Evolutionary conservation across 2,888 invertebrate species (phyloP).

Genomic region (Ptilodon capucinus): DNA sequence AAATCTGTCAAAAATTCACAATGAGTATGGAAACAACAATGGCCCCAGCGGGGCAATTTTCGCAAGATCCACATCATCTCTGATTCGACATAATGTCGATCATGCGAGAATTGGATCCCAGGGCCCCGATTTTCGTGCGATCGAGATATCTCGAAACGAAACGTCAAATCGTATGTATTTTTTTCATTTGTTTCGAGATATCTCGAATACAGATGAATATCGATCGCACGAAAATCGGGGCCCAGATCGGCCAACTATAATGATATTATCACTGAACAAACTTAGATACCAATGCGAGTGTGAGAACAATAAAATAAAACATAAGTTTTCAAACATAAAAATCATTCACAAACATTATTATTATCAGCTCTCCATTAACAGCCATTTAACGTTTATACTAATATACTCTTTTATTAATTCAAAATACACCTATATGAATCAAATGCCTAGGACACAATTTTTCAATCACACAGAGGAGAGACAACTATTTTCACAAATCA

Average conservation of each 20-base stretch:
- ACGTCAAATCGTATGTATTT: too few species aligned
- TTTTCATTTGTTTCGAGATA: too few species aligned
- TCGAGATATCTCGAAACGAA: too few species aligned
- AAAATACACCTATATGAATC: conserved; percentile 14
- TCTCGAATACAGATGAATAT: too few species aligned
- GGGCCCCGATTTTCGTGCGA: too few species aligned
- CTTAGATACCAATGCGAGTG: background rate
- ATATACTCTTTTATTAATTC: conserved; percentile 16
- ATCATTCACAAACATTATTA: background rate
- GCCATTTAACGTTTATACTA: background rate
- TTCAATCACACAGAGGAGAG: conserved; percentile 13
- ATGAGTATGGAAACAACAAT: too few species aligned
- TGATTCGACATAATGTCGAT: too few species aligned
- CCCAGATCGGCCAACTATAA: background rate
- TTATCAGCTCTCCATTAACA: background rate
- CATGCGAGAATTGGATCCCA: too few species aligned
- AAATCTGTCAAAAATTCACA: too few species aligned
- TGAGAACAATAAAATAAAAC: conserved; percentile 2
- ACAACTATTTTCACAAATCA: conserved; percentile 29
- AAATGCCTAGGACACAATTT: conserved; percentile 19
- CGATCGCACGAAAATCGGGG: background rate
- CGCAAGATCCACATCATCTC: too few species aligned
- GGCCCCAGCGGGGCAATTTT: too few species aligned
- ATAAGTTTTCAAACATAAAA: conserved; percentile 9
- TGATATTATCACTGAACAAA: background rate